These are phyloP conservation scores for Pseudoips prasinana DNA, from an alignment of 2,888 invertebrate genomes.

Conservation along the genomic window DNA sequence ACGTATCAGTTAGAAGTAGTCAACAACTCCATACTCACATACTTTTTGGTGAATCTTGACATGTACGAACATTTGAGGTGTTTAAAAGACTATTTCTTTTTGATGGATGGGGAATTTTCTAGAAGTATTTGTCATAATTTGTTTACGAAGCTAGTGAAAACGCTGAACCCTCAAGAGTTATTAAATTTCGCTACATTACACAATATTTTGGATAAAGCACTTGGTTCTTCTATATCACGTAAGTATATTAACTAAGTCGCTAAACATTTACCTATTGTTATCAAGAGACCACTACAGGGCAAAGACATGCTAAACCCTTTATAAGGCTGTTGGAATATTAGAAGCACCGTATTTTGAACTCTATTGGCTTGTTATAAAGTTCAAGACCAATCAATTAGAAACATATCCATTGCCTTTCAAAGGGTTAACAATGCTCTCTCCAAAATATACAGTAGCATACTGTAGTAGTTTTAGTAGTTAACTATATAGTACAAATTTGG, in stretches of 20 bases:
- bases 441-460: too few species aligned
- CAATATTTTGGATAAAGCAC: constrained; percentile 85
- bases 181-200: constrained; percentile 87
- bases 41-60: constrained; percentile 85
- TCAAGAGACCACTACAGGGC: too few species aligned
- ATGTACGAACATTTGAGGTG: constrained; percentile 87
- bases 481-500: too few species aligned
- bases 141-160: constrained; percentile 85
- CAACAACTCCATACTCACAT: constrained; percentile 87
- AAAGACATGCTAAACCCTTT: too few species aligned
- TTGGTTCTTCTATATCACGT: constrained; percentile 85
- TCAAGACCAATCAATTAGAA: too few species aligned
- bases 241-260: constrained; percentile 44
- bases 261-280: too few species aligned
- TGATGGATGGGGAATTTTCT: constrained; percentile 91
- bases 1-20: constrained; percentile 86
- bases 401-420: too few species aligned
- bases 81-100: constrained; percentile 89
- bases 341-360: too few species aligned
- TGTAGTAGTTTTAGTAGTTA: too few species aligned
- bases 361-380: too few species aligned
- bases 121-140: constrained; percentile 86
- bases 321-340: too few species aligned
- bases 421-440: too few species aligned
- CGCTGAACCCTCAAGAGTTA: constrained; percentile 84